Base-by-base conservation (phyloP, 2,888 invertebrate species). In the Deilephila elpenor region DNA sequence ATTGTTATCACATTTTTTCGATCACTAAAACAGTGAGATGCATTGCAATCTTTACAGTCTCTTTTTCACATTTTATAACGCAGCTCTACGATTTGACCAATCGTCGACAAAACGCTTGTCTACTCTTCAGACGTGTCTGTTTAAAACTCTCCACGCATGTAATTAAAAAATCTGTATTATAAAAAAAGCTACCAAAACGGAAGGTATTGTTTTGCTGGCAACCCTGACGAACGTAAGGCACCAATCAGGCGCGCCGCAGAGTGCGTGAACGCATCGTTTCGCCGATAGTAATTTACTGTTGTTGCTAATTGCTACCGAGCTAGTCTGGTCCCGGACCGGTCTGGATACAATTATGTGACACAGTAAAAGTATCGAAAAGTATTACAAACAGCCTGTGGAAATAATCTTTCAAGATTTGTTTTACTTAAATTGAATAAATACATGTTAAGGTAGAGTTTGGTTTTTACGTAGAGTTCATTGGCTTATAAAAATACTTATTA, bases 211-310 rank as follows among this genome's bases (percentile, higher is more conserved):
- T 70, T 17, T 25, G 67, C 19, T 44, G 76, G 61, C 80, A 87
- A 74, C 88, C 88, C 86, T 88, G 79, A n/a, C 74, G 73, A 78
- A 82, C 84, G 83, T 86, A 82, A 84, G 84, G 79, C 83, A 86
- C 86, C 84, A 87, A 88, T 88, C 88, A 89, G 85, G 87, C 88
- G 86, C 81, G 80, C 78, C 81, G 78, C 77, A 76, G 76, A 79
- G 75, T 81, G 85, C 87, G 88, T 88, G 81, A 83, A 84, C 89
- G 89, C 92, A 86, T 86, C 87, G 85, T 80, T 79, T 79, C 82
- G 84, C 81, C 86, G 86, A 86, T 88, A 88, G 93, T 87, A 92
- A 93, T 93, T 93, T 91, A 87, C 87, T 87, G 91, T 90, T 88
- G 88, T 90, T 89, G 90, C 89, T 80, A 84, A 81, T 81, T 78